A percentile compares a stretch with the other conserved stretches of the same genome.
Evolutionary conservation across 1,140 invertebrate genomes (phyloP).

Genomic region (Telenomus remus): DNA sequence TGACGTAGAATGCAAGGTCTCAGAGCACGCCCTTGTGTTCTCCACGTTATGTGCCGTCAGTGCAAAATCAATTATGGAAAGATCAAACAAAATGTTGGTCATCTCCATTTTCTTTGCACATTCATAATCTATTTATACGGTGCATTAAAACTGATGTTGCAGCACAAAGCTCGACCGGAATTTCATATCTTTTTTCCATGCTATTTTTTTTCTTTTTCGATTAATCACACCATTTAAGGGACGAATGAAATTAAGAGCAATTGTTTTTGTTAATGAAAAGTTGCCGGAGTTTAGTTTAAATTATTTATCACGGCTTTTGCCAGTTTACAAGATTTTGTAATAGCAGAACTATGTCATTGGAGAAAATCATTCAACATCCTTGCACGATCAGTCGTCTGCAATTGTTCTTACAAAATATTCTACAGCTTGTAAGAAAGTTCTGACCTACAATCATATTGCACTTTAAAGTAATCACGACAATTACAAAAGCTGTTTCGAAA

Average conservation of each 20-base stretch:
- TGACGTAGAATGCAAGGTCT: slow-evolving; percentile 19
- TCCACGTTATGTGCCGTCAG: slow-evolving; percentile 3
- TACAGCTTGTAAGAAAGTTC: slow-evolving; percentile 43
- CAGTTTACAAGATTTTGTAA: no score
- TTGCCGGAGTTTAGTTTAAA: not conserved
- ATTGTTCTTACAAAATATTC: slow-evolving; percentile 39
- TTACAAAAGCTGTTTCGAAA: slow-evolving; percentile 52
- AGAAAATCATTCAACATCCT: not conserved
- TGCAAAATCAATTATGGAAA: slow-evolving; percentile 13
- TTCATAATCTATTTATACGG: slow-evolving; percentile 13
- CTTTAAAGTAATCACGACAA: slow-evolving; percentile 51
- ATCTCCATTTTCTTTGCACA: slow-evolving; percentile 1
- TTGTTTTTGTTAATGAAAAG: slow-evolving; percentile 5
- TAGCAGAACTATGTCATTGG: no score
- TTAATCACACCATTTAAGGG: no score
- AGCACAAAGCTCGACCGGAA: not conserved
- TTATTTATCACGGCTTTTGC: no score
- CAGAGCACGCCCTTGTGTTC: slow-evolving; percentile 1
- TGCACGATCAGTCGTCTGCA: slow-evolving; percentile 14
- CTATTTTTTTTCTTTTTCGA: not conserved
- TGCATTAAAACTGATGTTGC: slow-evolving; percentile 2
- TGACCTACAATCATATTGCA: slow-evolving; percentile 57
- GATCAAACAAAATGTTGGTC: slow-evolving; percentile 12
- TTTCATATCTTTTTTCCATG: not conserved
- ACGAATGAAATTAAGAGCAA: no score